Conservation (phyloP, 2,888 invertebrate species). For the Drosophila austrosaltans region DNA sequence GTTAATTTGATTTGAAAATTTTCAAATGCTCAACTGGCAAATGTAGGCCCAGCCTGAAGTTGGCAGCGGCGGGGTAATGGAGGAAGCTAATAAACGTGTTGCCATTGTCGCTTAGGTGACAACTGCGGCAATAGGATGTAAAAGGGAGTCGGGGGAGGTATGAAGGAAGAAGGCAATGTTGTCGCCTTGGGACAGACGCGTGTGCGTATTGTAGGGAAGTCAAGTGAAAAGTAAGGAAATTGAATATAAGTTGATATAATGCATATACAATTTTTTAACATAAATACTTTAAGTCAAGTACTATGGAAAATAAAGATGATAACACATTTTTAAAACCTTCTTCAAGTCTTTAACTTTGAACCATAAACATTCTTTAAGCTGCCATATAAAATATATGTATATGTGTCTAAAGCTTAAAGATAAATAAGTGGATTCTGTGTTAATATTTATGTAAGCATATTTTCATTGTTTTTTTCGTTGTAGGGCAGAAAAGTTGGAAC, state of each 20-base stretch:
- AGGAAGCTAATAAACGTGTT: slow-evolving; percentile 61
- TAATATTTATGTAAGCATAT: too few relatives aligned
- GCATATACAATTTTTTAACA: slow-evolving; percentile 13
- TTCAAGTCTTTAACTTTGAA: not conserved
- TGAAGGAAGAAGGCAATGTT: slow-evolving; percentile 11
- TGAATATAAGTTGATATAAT: slow-evolving; percentile 64
- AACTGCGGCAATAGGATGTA: slow-evolving; percentile 15
- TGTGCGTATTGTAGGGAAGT: slow-evolving; percentile 29
- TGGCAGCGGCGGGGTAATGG: not conserved
- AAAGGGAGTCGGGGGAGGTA: slow-evolving; percentile 1
- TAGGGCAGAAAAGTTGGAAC: too few relatives aligned
- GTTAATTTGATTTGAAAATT: slow-evolving; percentile 71
- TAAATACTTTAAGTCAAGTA: slow-evolving; percentile 24
- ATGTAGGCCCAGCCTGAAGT: slow-evolving; percentile 33
- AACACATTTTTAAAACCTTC: not conserved
- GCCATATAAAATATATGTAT: too few relatives aligned
- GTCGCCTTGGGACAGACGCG: slow-evolving; percentile 17
- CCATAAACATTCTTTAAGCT: too few relatives aligned
- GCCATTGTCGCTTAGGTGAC: slow-evolving; percentile 63
- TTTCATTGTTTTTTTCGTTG: too few relatives aligned
- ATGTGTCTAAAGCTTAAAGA: too few relatives aligned
- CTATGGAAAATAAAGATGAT: slow-evolving; percentile 34
- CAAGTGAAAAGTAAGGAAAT: slow-evolving; percentile 62
- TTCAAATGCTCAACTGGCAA: slow-evolving; percentile 48
- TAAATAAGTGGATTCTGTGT: too few relatives aligned